phyloP scores from a whole-genome alignment of 2,113 vertebrate species.

The Leucoraja erinaceus region DNA sequence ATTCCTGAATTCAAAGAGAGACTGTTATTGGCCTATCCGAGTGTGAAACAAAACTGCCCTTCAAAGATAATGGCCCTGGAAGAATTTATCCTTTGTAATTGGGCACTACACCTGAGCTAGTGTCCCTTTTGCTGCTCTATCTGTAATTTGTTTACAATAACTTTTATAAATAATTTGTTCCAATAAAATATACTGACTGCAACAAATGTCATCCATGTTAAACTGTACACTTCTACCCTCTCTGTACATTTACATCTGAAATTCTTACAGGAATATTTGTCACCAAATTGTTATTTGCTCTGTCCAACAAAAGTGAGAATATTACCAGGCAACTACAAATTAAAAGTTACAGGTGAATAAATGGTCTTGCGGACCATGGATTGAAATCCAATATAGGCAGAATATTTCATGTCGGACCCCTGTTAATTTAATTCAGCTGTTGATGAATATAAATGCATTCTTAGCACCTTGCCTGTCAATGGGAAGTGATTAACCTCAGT shows the following conservation, averaged over 20 bases:
- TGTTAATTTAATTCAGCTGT: background rate
- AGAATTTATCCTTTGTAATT: background rate
- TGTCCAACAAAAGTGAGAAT: background rate
- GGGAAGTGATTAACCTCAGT: background rate
- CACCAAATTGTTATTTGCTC: background rate
- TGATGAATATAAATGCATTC: background rate
- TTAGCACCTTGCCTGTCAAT: background rate
- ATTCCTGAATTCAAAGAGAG: background rate
- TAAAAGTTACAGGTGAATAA: background rate
- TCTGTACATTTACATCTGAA: background rate
- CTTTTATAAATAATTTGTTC: background rate
- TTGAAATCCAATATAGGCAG: background rate
- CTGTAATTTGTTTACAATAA: background rate
- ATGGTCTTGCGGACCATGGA: background rate
- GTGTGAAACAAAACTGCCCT: background rate
- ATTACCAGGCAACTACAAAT: background rate
- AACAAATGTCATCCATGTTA: background rate
- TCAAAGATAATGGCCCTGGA: background rate
- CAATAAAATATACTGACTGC: background rate
- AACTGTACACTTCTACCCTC: background rate
- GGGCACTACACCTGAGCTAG: background rate
- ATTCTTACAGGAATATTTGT: background rate
- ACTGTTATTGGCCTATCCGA: background rate
- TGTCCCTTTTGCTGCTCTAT: background rate
- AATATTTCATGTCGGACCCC: background rate